Conservation (phyloP, 2,888 invertebrate genomes). For the Leptinotarsa peninsularis region DNA sequence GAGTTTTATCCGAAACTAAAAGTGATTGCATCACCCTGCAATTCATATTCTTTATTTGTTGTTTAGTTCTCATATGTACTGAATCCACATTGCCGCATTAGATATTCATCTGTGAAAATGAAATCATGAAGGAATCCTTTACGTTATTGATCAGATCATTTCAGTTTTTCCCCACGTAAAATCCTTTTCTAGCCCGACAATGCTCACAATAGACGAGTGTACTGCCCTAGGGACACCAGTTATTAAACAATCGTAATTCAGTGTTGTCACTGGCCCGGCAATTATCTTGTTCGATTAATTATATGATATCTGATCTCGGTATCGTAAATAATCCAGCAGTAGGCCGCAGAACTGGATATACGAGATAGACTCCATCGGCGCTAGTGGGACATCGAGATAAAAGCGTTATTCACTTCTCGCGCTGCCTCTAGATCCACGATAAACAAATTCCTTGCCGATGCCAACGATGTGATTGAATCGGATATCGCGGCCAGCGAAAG, state of each 20-base stretch:
- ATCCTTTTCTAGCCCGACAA: conserved; percentile 4
- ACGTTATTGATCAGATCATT: background rate
- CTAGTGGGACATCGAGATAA: conserved; percentile 35
- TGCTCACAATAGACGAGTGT: conserved; percentile 6
- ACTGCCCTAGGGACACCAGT: conserved; percentile 37
- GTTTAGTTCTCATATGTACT: too few relatives aligned
- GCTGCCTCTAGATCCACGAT: conserved; percentile 14
- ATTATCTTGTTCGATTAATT: conserved; percentile 63
- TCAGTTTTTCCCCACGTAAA: background rate
- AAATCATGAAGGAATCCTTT: too few relatives aligned
- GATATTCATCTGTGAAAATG: too few relatives aligned
- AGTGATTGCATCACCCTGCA: too few relatives aligned
- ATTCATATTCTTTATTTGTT: too few relatives aligned
- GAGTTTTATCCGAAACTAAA: too few relatives aligned
- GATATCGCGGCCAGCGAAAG: background rate
- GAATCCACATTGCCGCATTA: too few relatives aligned
- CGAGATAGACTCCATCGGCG: conserved; percentile 31
- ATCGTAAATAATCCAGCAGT: conserved; percentile 39
- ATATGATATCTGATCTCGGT: conserved; percentile 45
- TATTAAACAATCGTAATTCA: conserved; percentile 61
- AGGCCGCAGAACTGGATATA: conserved; percentile 22
- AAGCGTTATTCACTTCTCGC: conserved; percentile 21
- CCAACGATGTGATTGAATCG: conserved; percentile 2
- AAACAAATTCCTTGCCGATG: conserved; percentile 4
- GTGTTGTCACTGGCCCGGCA: conserved; percentile 52